Evolutionary conservation across 1,140 invertebrate genomes (phyloP).

Genomic region (Nebria ingens): DNA sequence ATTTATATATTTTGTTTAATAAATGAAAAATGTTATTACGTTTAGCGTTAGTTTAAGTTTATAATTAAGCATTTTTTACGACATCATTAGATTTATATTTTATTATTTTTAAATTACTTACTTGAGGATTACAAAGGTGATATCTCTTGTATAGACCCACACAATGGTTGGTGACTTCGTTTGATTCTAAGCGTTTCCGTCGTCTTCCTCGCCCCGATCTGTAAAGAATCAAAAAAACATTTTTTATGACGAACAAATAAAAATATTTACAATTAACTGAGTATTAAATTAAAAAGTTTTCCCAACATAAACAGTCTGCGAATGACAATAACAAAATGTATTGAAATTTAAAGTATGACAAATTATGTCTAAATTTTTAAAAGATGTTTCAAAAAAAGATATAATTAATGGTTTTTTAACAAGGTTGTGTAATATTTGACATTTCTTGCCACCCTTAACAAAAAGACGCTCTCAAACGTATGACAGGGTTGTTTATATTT

Average conservation of each 20-base stretch:
- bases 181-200: constrained; percentile 28
- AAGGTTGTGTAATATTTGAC: background rate
- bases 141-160: constrained; percentile 56
- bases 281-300: no score
- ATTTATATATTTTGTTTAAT: no score
- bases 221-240: background rate
- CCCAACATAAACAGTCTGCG: no score
- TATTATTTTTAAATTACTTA: constrained; percentile 29
- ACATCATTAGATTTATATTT: no score
- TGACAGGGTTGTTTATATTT: no score
- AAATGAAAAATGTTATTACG: no score
- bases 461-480: no score
- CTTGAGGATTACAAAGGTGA: constrained; percentile 62
- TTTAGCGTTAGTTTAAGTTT: no score
- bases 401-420: background rate
- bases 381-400: background rate
- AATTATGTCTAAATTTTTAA: background rate
- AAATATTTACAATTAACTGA: no score
- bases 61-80: no score
- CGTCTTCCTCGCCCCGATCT: constrained; percentile 19
- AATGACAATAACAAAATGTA: no score
- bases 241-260: no score
- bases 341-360: background rate
- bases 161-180: constrained; percentile 39
- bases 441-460: background rate